Percentiles rank a stretch among this genome's conserved stretches.
Conservation (phyloP, 2,113 vertebrate genomes). For the Motacilla alba region DNA sequence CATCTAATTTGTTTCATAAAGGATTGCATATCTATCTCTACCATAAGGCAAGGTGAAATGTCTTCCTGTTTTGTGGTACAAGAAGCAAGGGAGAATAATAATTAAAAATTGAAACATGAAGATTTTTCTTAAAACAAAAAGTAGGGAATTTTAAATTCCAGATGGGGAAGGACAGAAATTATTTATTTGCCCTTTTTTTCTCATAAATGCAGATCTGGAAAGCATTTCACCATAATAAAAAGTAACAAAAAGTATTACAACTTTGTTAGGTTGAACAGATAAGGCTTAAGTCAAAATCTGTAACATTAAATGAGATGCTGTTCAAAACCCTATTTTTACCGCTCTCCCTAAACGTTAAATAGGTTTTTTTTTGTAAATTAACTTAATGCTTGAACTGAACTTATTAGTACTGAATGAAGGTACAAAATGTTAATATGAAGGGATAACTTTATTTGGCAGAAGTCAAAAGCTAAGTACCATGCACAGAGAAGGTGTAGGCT, state of each 20-base stretch:
- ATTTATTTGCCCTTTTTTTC: neutral
- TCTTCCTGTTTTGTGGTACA: neutral
- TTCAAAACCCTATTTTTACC: neutral
- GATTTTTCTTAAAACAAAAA: neutral
- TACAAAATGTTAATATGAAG: neutral
- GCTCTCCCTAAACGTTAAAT: neutral
- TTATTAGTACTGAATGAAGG: neutral
- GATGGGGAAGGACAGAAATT: neutral
- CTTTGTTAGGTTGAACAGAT: neutral
- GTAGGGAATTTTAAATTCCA: neutral
- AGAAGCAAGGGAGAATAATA: neutral
- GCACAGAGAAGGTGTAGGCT: neutral
- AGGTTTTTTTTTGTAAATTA: neutral
- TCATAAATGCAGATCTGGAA: neutral
- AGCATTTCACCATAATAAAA: neutral
- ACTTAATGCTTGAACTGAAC: neutral
- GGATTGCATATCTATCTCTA: neutral
- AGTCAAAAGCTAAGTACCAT: neutral
- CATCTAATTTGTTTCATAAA: neutral
- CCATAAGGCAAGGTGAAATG: neutral
- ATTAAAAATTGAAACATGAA: neutral
- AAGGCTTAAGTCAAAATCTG: neutral
- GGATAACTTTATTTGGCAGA: neutral
- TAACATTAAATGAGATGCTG: neutral
- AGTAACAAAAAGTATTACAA: neutral